Evolutionary conservation across 2,888 invertebrate genomes (phyloP), one percentile per base, ranked within the genome.

Genomic region (Ormia ochracea): DNA sequence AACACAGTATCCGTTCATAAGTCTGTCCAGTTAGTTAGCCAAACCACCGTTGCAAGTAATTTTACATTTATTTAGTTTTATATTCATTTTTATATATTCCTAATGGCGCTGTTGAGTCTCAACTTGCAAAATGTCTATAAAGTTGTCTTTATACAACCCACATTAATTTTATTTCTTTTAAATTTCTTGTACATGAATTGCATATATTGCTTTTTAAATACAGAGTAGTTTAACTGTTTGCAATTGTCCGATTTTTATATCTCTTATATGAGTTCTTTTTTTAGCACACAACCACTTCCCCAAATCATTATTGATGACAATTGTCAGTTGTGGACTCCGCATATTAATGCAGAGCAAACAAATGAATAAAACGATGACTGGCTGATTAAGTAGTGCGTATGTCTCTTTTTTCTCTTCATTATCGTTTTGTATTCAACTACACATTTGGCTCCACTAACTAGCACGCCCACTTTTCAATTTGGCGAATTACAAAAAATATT

Each of bases 301-400:
- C 65, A 74, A 63, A 77, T 81, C 69, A 77, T 77, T 81, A 74
- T 74, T 77, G 81, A 81, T 69, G 81, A 77, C 81, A 81, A 81
- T 81, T 81, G 81, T 77, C 81, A 70, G 73, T 66, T 73, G 81
- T 41, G 52, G 81, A 69, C 74, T 69, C 45, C 65, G 77, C 69
- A 72, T 72, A 80, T 76, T 76, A 80, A 76, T 72, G 75, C 54
- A n/a, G 12, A 26, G 38, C 26, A 66, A 66, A 50, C 52, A 75
- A 38, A 59, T 66, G 66, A 70, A 79, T 66, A 54, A 69, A 70
- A 79, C 63, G 58, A 74, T 59, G 65, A 41, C 75, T 54, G 56
- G 19, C 38, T 54, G 17, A 10, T 26, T 65, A 31, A 41, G 28
- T 52, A n/a, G 12, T 38, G 36, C 17, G 58, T 54, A 52, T 50